phyloP scores from a whole-genome alignment of 2,113 vertebrate species.

The Passerina amoena region DNA sequence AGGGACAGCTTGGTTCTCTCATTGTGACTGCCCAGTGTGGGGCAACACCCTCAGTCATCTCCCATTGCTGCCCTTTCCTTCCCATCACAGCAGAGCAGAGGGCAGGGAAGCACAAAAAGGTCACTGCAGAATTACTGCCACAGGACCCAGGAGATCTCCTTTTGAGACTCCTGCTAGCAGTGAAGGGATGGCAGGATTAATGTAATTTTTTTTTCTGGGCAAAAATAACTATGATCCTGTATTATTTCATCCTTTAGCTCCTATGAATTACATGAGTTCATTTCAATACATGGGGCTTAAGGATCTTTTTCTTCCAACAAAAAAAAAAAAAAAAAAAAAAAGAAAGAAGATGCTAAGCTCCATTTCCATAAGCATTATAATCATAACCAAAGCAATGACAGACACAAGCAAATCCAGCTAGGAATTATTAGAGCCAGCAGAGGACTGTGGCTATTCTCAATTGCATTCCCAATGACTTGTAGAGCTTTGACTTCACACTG shows the following conservation, averaged over 20 bases:
- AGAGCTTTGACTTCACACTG: neutral
- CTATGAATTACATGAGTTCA: slow-evolving; percentile 21
- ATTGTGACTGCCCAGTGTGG: neutral
- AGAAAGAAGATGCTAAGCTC: slow-evolving; percentile 28
- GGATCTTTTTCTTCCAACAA: slow-evolving; percentile 4
- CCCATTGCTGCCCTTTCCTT: neutral
- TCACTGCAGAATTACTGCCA: neutral
- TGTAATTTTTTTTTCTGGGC: neutral
- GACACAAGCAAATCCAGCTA: slow-evolving; percentile 8
- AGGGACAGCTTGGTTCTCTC: neutral
- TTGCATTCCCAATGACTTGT: neutral
- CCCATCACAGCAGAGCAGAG: neutral
- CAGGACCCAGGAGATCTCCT: neutral
- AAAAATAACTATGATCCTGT: slow-evolving; percentile 54
- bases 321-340: neutral
- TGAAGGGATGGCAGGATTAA: slow-evolving; percentile 28
- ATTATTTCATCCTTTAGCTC: slow-evolving; percentile 46
- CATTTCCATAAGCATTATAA: slow-evolving; percentile 40
- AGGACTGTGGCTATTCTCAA: neutral
- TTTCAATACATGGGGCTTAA: slow-evolving; percentile 53
- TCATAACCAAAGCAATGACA: slow-evolving; percentile 17
- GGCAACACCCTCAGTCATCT: neutral
- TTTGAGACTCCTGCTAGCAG: neutral
- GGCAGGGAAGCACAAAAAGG: neutral
- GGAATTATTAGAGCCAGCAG: neutral